Evolutionary conservation across 2,797 vertebrate species (phyloP).

Genomic region (Dromococcyx pavoninus): DNA sequence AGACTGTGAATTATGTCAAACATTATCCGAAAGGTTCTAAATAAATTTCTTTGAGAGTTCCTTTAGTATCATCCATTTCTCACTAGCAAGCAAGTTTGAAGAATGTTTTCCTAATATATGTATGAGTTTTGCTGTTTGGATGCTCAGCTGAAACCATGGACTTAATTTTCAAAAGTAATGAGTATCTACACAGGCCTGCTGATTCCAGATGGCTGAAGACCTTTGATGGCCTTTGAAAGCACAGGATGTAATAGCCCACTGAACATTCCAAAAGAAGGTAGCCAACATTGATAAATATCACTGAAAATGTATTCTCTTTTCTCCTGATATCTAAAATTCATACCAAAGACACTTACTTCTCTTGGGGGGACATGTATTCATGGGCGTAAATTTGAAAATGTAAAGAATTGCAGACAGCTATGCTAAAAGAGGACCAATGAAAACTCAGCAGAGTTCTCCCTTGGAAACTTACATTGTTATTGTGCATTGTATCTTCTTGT

Average conservation of each 20-base stretch:
- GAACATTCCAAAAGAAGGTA: neutral
- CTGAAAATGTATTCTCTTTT: neutral
- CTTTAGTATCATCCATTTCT: neutral
- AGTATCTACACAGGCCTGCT: neutral
- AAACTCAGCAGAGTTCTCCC: neutral
- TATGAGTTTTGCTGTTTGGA: neutral
- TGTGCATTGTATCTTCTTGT: neutral
- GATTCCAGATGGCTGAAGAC: neutral
- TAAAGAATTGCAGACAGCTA: neutral
- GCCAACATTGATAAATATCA: neutral
- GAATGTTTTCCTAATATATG: neutral
- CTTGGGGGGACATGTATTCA: fast-evolving
- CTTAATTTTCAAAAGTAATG: neutral
- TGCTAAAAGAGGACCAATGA: neutral
- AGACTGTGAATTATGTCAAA: neutral
- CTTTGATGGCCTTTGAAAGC: neutral
- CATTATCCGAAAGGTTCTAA: neutral
- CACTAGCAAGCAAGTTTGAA: neutral
- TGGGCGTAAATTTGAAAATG: neutral
- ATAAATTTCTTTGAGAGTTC: neutral
- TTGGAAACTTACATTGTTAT: neutral
- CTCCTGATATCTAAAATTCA: neutral
- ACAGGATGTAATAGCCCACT: neutral
- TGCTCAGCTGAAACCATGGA: neutral
- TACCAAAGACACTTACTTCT: neutral